phyloP scores from a whole-genome alignment of 2,888 invertebrate species.

The Eristalis arbustorum region DNA sequence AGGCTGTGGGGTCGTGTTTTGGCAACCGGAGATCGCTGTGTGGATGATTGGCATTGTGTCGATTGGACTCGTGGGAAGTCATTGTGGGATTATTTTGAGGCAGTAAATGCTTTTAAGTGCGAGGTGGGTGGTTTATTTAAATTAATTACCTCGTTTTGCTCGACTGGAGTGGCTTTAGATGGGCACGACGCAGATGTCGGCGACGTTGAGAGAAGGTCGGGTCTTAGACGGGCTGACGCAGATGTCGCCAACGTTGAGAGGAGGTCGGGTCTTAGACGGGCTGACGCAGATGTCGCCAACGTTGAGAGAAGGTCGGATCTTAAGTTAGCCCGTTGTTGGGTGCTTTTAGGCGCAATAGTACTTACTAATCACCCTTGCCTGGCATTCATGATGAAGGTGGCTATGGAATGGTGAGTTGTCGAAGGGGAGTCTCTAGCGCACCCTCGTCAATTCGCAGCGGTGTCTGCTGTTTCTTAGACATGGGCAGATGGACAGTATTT shows the following conservation, averaged over 20 bases:
- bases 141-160: neutral
- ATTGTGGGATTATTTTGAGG: constrained; percentile 34
- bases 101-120: constrained; percentile 6
- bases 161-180: neutral
- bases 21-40: neutral
- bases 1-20: neutral
- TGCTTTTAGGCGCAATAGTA: neutral
- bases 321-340: neutral
- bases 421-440: neutral
- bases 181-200: neutral
- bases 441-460: neutral
- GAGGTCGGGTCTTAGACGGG: neutral
- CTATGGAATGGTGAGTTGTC: neutral
- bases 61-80: constrained; percentile 29
- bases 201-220: neutral
- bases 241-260: neutral
- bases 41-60: constrained; percentile 21
- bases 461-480: too few relatives aligned
- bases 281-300: neutral
- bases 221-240: neutral
- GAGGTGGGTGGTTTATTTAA: neutral
- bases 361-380: neutral
- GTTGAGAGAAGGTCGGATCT: neutral
- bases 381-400: neutral
- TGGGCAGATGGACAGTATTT: too few relatives aligned